A percentile compares a stretch with the other conserved stretches of the same genome.
Evolutionary conservation across 2,113 vertebrate species (phyloP).

Genomic region (Electrona antarctica): DNA sequence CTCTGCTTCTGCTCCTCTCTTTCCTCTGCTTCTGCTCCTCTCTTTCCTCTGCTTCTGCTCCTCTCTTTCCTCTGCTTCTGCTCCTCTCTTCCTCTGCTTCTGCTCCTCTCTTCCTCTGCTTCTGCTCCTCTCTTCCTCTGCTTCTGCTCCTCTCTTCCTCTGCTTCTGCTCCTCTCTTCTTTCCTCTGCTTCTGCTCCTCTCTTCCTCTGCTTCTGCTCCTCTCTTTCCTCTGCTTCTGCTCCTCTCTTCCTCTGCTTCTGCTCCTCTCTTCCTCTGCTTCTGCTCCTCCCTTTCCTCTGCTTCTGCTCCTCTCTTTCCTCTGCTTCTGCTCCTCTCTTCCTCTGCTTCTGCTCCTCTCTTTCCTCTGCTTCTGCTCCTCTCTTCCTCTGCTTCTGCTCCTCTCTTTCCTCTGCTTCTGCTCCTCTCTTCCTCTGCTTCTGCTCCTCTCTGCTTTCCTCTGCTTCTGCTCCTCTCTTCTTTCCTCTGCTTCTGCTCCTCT

Average conservation of each 20-base stretch:
- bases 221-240: neutral
- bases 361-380: neutral
- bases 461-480: neutral
- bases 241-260: neutral
- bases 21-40: too few species aligned
- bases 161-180: too few species aligned
- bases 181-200: neutral
- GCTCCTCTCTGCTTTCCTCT: neutral
- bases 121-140: too few species aligned
- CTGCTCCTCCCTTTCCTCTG: neutral
- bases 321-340: neutral
- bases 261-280: neutral
- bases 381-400: too few species aligned
- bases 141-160: neutral
- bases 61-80: neutral
- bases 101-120: neutral
- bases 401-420: neutral
- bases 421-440: too few species aligned
- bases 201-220: too few species aligned
- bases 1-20: neutral
- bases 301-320: too few species aligned
- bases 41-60: neutral
- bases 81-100: neutral
- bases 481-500: neutral
- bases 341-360: too few species aligned